These are phyloP conservation scores for Hirundichthys speculiger DNA, from an alignment of 2,113 vertebrate genomes.

Conservation along the genomic window DNA sequence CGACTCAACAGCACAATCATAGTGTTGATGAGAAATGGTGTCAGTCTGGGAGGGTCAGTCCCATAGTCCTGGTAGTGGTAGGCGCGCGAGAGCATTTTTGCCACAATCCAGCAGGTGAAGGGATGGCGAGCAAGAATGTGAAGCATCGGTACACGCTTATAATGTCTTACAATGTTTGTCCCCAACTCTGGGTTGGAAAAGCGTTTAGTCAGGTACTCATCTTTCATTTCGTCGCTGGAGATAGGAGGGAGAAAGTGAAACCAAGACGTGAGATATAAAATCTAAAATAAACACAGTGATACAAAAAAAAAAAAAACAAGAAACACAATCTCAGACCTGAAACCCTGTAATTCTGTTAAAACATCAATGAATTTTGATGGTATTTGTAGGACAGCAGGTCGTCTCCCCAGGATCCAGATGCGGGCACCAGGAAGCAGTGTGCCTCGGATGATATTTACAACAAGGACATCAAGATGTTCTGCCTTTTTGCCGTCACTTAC, in stretches of 20 bases:
- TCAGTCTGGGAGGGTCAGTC: conserved; percentile 51
- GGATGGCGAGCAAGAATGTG: conserved; percentile 66
- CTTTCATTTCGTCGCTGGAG: conserved; percentile 63
- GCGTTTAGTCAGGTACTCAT: conserved; percentile 69
- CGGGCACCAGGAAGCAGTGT: conserved; percentile 57
- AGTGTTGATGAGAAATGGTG: conserved; percentile 65
- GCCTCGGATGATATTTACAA: conserved; percentile 77
- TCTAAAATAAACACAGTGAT: neutral
- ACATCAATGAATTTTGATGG: conserved; percentile 61
- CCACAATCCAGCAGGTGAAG: conserved; percentile 76
- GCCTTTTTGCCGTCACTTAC: conserved; percentile 40
- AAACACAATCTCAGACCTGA: conserved; percentile 45
- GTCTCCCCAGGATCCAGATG: conserved; percentile 76
- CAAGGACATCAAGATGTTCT: conserved; percentile 55
- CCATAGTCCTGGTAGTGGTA: conserved; percentile 19
- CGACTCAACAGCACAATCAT: conserved; percentile 73
- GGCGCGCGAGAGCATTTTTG: conserved; percentile 51
- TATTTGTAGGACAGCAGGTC: conserved; percentile 56
- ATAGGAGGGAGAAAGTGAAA: neutral
- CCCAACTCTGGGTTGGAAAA: conserved; percentile 20
- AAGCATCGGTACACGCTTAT: conserved; percentile 58
- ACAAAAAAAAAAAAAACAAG: too few species aligned
- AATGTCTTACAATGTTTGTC: conserved; percentile 36
- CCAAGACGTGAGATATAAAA: too few species aligned
- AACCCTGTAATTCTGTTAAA: conserved; percentile 73